Conservation (phyloP, 23 tunicate species). For the Trididemnum clinides region DNA sequence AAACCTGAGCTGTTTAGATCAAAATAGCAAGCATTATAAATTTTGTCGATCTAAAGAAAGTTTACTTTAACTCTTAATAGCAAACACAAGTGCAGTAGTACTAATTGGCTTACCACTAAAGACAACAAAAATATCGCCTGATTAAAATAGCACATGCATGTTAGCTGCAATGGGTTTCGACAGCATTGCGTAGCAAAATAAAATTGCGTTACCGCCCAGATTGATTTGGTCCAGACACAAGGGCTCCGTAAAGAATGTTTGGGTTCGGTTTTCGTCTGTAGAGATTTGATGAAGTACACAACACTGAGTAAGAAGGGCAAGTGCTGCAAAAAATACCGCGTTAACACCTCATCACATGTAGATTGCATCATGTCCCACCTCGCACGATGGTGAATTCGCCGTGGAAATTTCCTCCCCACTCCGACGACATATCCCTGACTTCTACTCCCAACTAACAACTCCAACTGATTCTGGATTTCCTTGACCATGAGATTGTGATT, state of each 20-base stretch:
- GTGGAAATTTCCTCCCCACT: conserved; percentile 57
- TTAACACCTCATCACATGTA: too few species aligned
- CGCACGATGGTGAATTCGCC: conserved; percentile 77
- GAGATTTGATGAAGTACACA: conserved; percentile 20
- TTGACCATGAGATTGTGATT: background rate
- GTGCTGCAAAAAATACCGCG: conserved; percentile 48
- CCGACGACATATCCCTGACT: conserved; percentile 81
- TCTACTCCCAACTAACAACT: conserved; percentile 62
- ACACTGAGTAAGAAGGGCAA: conserved; percentile 52
- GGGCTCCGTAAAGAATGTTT: conserved; percentile 84
- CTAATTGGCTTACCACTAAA: too few species aligned
- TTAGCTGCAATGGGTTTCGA: too few species aligned
- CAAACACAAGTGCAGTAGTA: too few species aligned
- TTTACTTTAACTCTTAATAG: too few species aligned
- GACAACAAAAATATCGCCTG: too few species aligned
- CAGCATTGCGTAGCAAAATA: too few species aligned
- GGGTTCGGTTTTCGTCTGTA: conserved; percentile 58
- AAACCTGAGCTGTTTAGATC: too few species aligned
- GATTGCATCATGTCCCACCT: too few species aligned
- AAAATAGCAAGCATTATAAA: too few species aligned
- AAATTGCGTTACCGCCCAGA: conserved; percentile 49
- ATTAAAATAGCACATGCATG: too few species aligned
- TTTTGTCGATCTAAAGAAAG: too few species aligned
- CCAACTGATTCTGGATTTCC: conserved; percentile 53
- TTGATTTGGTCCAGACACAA: conserved; percentile 80